Conservation (phyloP, 2,113 vertebrate genomes). For the Phalacrocorax brasilianus region DNA sequence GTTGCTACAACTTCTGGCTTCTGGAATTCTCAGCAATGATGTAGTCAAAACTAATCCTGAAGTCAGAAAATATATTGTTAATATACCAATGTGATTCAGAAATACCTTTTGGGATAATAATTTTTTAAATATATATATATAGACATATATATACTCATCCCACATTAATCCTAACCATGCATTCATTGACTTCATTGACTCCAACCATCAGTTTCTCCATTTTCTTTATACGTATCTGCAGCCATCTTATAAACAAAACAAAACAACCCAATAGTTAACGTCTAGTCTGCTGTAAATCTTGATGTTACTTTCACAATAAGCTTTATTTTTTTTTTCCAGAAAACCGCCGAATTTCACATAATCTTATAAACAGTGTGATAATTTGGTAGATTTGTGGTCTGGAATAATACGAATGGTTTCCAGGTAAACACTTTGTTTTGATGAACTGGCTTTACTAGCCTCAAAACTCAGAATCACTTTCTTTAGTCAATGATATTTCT, state of each 20-base stretch:
- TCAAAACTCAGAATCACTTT: neutral
- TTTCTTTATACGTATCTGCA: neutral
- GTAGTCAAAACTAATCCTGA: neutral
- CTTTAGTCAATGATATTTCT: neutral
- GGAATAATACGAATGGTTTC: neutral
- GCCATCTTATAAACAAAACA: neutral
- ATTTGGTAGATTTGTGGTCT: neutral
- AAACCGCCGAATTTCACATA: neutral
- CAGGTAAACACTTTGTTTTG: neutral
- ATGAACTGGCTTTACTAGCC: neutral
- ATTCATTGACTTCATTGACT: neutral
- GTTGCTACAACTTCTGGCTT: neutral
- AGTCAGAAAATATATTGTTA: neutral
- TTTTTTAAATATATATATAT: neutral
- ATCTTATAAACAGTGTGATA: neutral
- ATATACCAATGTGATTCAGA: neutral
- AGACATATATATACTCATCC: neutral
- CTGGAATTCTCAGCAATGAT: neutral
- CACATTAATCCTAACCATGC: neutral
- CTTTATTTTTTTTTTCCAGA: neutral
- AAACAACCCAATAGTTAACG: neutral
- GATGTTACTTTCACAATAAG: neutral
- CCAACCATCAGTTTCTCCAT: neutral
- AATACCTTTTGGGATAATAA: neutral
- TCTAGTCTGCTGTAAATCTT: neutral